Conservation (phyloP, 2,888 invertebrate genomes). For the Thymelicus acteon region DNA sequence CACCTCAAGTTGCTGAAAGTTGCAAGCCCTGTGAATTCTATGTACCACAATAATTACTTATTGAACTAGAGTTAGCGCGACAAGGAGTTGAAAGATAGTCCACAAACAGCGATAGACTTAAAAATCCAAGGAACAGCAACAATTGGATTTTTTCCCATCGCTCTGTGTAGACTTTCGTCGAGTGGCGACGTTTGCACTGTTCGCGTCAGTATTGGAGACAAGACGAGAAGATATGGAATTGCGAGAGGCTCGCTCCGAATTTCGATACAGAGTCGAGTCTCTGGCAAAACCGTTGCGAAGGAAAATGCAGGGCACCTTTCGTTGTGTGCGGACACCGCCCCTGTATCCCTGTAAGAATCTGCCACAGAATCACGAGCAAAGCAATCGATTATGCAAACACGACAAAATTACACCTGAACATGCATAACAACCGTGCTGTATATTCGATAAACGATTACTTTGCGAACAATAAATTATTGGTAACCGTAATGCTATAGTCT, state of each 20-base stretch:
- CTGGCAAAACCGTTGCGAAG: constrained; percentile 61
- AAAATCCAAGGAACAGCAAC: constrained; percentile 78
- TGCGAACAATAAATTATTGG: constrained; percentile 10
- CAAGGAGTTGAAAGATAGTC: constrained; percentile 64
- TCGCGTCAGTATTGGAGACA: constrained; percentile 29
- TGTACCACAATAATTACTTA: constrained; percentile 8
- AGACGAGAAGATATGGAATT: constrained; percentile 60
- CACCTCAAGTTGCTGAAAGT: constrained; percentile 23
- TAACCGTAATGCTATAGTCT: constrained; percentile 13
- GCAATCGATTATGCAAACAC: constrained; percentile 27
- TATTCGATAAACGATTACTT: constrained; percentile 33
- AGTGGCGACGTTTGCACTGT: constrained; percentile 46
- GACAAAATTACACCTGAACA: constrained; percentile 17
- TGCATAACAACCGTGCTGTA: constrained; percentile 15
- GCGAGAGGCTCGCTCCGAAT: constrained; percentile 67
- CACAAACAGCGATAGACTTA: constrained; percentile 79
- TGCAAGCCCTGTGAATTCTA: constrained; percentile 20
- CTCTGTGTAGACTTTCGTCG: constrained; percentile 70
- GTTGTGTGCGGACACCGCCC: constrained; percentile 16
- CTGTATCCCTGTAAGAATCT: constrained; percentile 41
- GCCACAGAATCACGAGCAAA: constrained; percentile 28
- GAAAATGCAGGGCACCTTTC: constrained; percentile 4
- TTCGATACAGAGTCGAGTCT: constrained; percentile 67
- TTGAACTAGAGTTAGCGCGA: constrained; percentile 25
- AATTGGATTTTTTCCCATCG: constrained; percentile 80